Conservation (phyloP, 1,140 invertebrate species). For the Plodia interpunctella region DNA sequence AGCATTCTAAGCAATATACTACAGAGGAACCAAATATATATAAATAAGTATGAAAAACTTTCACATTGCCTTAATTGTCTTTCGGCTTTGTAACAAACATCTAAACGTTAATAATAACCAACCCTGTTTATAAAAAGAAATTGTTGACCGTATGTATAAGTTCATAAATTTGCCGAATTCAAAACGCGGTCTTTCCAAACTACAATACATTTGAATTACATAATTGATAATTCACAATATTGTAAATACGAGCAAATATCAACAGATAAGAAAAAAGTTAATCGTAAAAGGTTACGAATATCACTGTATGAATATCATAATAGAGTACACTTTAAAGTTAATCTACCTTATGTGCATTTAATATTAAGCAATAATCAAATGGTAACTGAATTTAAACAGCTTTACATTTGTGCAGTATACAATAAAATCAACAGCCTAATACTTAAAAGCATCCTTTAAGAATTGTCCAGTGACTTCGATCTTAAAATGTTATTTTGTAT, state of each 20-base stretch:
- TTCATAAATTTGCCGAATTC: conserved; percentile 17
- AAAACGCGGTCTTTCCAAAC: neutral
- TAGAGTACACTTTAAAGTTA: conserved; percentile 36
- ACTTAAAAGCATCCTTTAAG: no score
- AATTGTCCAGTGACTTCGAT: no score
- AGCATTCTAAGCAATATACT: conserved; percentile 30
- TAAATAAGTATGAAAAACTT: conserved; percentile 20
- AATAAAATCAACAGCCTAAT: neutral
- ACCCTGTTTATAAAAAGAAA: conserved; percentile 20
- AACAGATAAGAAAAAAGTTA: conserved; percentile 17
- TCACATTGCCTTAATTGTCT: conserved; percentile 16
- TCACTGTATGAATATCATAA: conserved; percentile 48
- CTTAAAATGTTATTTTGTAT: no score
- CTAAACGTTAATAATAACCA: conserved; percentile 17
- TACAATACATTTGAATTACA: conserved; percentile 19
- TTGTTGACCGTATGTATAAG: conserved; percentile 13
- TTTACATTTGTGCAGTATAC: conserved; percentile 32
- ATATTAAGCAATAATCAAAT: conserved; percentile 31
- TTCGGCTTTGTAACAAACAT: conserved; percentile 7
- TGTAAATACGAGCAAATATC: conserved; percentile 9
- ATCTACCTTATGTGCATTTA: conserved; percentile 35
- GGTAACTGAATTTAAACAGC: conserved; percentile 44
- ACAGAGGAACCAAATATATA: conserved; percentile 30
- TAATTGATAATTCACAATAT: neutral
- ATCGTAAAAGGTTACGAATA: conserved; percentile 32